Evolutionary conservation across 37 sponge, comb jelly and placozoan species (phyloP).

Genomic region (Petrosia ficiformis): DNA sequence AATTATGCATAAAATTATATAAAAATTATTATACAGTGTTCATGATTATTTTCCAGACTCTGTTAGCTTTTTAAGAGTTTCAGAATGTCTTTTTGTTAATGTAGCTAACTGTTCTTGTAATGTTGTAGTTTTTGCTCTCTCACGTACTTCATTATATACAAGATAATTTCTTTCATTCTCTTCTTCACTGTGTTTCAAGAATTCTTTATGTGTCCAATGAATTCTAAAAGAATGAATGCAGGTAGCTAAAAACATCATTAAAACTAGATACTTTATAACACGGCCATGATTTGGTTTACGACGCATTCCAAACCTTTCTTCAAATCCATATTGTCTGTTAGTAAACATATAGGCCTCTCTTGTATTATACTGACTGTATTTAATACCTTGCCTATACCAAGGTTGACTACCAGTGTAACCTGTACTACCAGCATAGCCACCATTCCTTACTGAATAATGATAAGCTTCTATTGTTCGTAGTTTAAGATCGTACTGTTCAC

Average conservation of each 20-base stretch:
- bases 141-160: conserved; percentile 17
- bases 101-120: conserved; percentile 37
- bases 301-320: background rate
- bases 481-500: conserved; percentile 43
- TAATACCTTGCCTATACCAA: background rate
- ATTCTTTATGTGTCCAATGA: background rate
- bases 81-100: background rate
- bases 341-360: background rate
- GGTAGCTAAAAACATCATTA: conserved; percentile 11
- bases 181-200: background rate
- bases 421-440: background rate
- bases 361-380: background rate
- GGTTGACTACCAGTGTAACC: background rate
- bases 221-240: conserved; percentile 20
- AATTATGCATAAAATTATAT: background rate
- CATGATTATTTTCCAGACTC: no score
- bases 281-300: conserved; percentile 3
- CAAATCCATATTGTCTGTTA: background rate
- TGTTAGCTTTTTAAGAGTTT: no score
- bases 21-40: background rate
- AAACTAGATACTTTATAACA: conserved; percentile 10
- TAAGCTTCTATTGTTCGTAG: conserved; percentile 1
- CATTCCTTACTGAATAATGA: background rate
- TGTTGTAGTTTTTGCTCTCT: conserved; percentile 34
- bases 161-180: conserved; percentile 25